phyloP scores from a whole-genome alignment of 2,888 invertebrate genomes.

The Bembecia ichneumoniformis region DNA sequence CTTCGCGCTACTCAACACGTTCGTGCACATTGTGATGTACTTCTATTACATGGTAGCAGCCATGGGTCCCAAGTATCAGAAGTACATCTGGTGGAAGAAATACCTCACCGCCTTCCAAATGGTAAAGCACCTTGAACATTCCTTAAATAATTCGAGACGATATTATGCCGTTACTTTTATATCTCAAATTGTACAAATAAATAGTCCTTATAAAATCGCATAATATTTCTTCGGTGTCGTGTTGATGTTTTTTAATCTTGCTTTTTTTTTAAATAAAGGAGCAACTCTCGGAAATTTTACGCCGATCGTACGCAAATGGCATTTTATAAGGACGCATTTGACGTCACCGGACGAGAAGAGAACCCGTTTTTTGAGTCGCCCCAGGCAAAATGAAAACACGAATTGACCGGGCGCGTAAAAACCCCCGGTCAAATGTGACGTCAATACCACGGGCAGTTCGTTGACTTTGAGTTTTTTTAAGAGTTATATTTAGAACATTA shows the following conservation, averaged over 20 bases:
- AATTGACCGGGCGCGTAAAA: neutral
- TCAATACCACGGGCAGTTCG: neutral
- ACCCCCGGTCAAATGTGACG: neutral
- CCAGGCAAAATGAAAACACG: neutral
- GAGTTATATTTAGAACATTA: neutral
- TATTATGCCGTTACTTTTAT: no score
- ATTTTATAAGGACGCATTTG: no score
- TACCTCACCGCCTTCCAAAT: constrained; percentile 96
- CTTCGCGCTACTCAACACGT: constrained; percentile 93
- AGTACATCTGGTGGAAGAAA: constrained; percentile 98
- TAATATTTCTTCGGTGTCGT: no score
- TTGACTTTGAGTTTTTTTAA: neutral
- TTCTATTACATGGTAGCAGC: constrained; percentile 97
- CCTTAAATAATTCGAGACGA: no score
- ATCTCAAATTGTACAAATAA: no score
- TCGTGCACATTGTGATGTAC: constrained; percentile 98
- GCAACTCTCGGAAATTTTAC: no score
- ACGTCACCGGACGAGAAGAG: neutral
- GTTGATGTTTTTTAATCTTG: no score
- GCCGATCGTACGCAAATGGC: no score
- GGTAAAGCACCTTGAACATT: constrained; percentile 68
- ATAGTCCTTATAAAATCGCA: no score
- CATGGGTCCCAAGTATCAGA: constrained; percentile 93
- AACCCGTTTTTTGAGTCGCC: neutral
- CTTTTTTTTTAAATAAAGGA: no score